phyloP scores from a whole-genome alignment of 2,797 vertebrate species.

The Myotis vivesi region DNA sequence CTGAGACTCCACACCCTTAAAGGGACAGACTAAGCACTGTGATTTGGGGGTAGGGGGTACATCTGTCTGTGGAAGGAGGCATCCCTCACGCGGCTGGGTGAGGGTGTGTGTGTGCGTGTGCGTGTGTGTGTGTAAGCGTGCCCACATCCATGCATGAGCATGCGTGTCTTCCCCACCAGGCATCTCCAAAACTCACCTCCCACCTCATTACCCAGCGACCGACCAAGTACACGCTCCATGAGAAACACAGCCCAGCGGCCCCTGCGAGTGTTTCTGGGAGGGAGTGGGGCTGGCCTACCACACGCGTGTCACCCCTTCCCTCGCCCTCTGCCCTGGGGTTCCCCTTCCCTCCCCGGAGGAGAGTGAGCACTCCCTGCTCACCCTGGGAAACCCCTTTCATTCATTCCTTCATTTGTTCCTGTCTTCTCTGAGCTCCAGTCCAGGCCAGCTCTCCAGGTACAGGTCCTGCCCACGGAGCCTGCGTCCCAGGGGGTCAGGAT shows the following conservation, averaged over 20 bases:
- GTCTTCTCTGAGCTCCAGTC: not conserved
- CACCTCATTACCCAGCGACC: not conserved
- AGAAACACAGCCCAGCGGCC: not conserved
- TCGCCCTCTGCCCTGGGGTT: not conserved
- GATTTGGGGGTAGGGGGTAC: not conserved
- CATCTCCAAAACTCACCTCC: not conserved
- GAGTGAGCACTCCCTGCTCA: fast-evolving
- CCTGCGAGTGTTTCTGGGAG: constrained; percentile 37
- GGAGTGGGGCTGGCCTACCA: not conserved
- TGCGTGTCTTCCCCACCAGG: not conserved
- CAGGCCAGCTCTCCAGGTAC: not conserved
- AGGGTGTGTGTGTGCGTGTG: not conserved
- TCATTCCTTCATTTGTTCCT: not conserved
- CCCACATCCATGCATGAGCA: not conserved
- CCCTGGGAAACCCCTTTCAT: not conserved
- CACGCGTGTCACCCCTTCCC: not conserved
- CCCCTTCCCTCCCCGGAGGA: constrained; percentile 8
- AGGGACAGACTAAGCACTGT: constrained; percentile 67
- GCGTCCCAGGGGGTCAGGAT: not conserved
- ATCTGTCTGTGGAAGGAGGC: not conserved
- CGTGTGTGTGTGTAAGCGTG: not conserved
- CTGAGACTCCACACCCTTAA: constrained; percentile 62
- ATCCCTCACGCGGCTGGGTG: not conserved
- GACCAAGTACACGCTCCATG: fast-evolving
- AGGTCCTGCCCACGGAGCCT: fast-evolving